These are phyloP conservation scores for Rambutsinella grinnellia DNA, from an alignment of 2,888 invertebrate genomes.

Conservation along the genomic window DNA sequence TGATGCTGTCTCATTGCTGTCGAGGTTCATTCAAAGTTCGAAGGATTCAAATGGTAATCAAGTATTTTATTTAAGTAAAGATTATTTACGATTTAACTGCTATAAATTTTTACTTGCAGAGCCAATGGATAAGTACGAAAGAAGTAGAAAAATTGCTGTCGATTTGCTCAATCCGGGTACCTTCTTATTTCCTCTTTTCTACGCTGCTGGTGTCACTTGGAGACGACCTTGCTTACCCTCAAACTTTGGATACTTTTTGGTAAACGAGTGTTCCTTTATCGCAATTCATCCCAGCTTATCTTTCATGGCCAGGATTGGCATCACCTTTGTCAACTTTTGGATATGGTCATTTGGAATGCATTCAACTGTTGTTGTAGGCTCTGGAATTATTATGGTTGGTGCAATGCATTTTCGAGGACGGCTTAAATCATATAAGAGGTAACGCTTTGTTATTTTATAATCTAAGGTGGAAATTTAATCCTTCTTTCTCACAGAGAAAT, in stretches of 20 bases:
- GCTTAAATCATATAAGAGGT: slow-evolving; percentile 13
- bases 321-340: slow-evolving; percentile 24
- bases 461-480: neutral
- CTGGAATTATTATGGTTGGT: slow-evolving; percentile 30
- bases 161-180: slow-evolving; percentile 27
- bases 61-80: neutral
- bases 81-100: neutral
- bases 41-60: neutral
- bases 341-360: slow-evolving; percentile 43
- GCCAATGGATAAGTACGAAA: slow-evolving; percentile 26
- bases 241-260: slow-evolving; percentile 23
- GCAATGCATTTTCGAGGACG: slow-evolving; percentile 20
- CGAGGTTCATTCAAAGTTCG: slow-evolving; percentile 7
- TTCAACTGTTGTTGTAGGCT: slow-evolving; percentile 19
- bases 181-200: slow-evolving; percentile 25
- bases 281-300: neutral
- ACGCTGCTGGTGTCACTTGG: slow-evolving; percentile 12
- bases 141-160: slow-evolving; percentile 13
- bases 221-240: slow-evolving; percentile 13
- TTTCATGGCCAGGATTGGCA: neutral
- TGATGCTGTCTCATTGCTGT: slow-evolving; percentile 2
- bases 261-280: slow-evolving; percentile 5
- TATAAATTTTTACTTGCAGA: neutral
- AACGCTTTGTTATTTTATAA: neutral
- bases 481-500: slow-evolving; percentile 11